These are phyloP conservation scores for Halcyon badia DNA, from an alignment of 2,797 vertebrate genomes.

Conservation along the genomic window DNA sequence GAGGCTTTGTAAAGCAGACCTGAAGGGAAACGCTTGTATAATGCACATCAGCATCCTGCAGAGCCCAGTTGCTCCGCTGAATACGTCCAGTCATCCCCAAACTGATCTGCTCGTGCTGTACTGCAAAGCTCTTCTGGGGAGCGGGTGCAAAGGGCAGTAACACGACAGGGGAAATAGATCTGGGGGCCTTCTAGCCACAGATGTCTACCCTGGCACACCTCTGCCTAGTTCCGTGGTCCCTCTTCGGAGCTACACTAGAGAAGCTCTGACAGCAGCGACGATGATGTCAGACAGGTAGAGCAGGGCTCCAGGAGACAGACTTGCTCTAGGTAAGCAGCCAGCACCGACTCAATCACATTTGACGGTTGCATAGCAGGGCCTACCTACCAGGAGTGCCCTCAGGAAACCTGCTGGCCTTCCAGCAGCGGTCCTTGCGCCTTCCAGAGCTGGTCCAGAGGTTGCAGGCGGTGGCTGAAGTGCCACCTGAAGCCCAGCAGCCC, in stretches of 20 bases:
- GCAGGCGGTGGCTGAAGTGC: background rate
- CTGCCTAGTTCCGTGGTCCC: background rate
- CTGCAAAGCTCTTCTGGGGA: background rate
- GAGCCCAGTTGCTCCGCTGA: background rate
- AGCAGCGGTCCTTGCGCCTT: background rate
- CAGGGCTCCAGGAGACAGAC: background rate
- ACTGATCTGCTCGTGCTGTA: background rate
- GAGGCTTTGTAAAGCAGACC: background rate
- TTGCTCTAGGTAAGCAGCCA: background rate
- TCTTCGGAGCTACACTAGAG: background rate
- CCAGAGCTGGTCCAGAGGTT: background rate
- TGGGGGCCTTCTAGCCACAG: accelerated
- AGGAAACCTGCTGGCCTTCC: background rate
- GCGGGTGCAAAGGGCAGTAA: background rate
- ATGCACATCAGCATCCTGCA: background rate
- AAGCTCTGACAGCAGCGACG: background rate
- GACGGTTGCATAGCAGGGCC: background rate
- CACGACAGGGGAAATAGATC: background rate
- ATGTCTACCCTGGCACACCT: background rate
- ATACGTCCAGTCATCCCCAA: background rate
- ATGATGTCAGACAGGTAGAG: background rate
- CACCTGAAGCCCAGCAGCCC: background rate
- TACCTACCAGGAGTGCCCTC: background rate
- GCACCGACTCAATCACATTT: accelerated
- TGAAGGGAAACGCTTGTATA: background rate